Evolutionary conservation across 2,113 vertebrate genomes (phyloP).

Genomic region (Spermophilus dauricus): DNA sequence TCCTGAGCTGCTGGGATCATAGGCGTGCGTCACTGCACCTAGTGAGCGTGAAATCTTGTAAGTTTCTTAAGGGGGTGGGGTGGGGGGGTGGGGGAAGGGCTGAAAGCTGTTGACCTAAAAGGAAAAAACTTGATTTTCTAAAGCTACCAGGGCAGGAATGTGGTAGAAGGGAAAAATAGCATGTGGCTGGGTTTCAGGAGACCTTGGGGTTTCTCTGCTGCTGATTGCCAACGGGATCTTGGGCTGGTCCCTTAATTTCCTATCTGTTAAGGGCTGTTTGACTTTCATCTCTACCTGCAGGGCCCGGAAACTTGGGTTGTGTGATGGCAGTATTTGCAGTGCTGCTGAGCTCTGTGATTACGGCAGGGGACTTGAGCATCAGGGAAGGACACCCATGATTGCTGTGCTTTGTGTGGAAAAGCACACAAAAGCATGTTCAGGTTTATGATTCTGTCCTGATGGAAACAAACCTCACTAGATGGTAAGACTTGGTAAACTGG

Average conservation of each 20-base stretch:
- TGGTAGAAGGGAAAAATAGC: neutral
- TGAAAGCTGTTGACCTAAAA: constrained; percentile 11
- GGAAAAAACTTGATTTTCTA: neutral
- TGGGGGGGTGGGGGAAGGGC: neutral
- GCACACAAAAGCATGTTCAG: neutral
- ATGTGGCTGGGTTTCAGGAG: neutral
- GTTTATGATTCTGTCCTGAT: neutral
- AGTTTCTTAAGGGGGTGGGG: constrained; percentile 23
- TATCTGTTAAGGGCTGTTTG: neutral
- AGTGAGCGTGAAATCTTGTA: constrained; percentile 3
- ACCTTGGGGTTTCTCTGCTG: neutral
- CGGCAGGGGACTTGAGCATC: too few relatives aligned
- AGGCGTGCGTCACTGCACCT: neutral
- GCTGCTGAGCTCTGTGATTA: too few relatives aligned
- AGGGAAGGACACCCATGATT: too few relatives aligned
- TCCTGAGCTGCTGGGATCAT: too few relatives aligned
- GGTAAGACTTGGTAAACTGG: constrained; percentile 10
- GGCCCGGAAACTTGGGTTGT: too few relatives aligned
- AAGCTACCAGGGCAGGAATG: neutral
- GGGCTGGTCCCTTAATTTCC: constrained; percentile 8
- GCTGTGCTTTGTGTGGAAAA: too few relatives aligned
- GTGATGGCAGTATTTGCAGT: too few relatives aligned
- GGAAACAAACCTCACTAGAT: neutral
- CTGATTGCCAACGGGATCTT: neutral
- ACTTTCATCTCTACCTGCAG: neutral